A percentile compares a stretch with the other conserved stretches of the same genome.
Evolutionary conservation across 2,113 vertebrate genomes (phyloP).

Genomic region (Tragulus kanchil): DNA sequence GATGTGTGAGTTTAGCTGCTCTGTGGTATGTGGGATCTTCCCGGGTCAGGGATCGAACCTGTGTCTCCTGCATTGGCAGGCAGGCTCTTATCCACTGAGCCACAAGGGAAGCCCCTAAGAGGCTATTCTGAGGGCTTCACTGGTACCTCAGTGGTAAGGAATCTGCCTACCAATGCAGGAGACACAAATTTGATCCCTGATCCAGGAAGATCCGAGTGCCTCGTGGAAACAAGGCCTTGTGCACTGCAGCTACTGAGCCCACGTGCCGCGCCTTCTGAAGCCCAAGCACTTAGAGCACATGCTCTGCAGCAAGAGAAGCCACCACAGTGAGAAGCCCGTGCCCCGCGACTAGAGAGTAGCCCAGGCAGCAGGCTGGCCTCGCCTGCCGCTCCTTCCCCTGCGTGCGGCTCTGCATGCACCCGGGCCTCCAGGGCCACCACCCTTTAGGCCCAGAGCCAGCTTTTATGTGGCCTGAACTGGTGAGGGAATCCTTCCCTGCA

Average conservation of each 20-base stretch:
- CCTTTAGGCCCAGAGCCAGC: fast-evolving
- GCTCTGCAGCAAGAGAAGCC: background rate
- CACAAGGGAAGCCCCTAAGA: background rate
- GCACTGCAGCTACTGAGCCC: background rate
- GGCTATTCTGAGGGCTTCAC: background rate
- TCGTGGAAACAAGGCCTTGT: background rate
- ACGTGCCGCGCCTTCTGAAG: background rate
- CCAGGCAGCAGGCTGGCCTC: background rate
- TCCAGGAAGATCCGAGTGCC: background rate
- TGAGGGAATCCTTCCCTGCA: background rate
- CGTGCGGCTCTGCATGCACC: fast-evolving
- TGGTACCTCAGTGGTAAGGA: background rate
- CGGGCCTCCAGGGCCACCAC: background rate
- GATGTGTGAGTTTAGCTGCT: too few species aligned
- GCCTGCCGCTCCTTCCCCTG: background rate
- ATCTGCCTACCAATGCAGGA: background rate
- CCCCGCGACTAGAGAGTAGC: background rate
- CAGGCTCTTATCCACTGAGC: too few species aligned
- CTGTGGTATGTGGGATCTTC: too few species aligned
- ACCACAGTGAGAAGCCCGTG: background rate
- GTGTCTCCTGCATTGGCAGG: too few species aligned
- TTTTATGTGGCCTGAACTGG: fast-evolving
- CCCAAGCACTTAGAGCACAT: background rate
- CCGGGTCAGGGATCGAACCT: too few species aligned
- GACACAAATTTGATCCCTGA: background rate